A percentile compares a stretch with the other conserved stretches of the same genome.
phyloP scores from a whole-genome alignment of 1,140 invertebrate species.

The Vollenhovia emeryi region DNA sequence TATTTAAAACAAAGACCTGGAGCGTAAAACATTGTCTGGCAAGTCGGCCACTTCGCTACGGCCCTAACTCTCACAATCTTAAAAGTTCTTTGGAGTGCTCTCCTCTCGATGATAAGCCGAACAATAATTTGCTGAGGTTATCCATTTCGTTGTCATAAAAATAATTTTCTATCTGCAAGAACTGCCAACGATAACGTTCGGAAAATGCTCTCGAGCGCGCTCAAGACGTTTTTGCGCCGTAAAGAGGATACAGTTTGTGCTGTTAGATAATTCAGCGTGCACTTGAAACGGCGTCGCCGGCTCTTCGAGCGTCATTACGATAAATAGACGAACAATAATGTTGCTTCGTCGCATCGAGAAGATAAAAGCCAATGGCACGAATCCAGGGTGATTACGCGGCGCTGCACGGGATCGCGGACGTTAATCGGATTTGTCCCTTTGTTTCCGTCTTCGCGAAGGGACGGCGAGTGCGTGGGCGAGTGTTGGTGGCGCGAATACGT shows the following conservation, averaged over 20 bases:
- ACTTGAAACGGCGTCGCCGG: neutral
- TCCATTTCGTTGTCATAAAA: neutral
- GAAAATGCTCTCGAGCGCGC: neutral
- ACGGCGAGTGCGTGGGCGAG: neutral
- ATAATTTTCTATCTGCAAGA: neutral
- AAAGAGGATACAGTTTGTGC: neutral
- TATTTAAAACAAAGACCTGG: too few relatives aligned
- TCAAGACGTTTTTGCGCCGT: neutral
- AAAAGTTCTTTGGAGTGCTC: neutral
- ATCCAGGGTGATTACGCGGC: slow-evolving; percentile 13
- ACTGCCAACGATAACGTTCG: neutral
- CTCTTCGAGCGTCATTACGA: slow-evolving; percentile 15
- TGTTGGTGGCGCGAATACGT: slow-evolving; percentile 19
- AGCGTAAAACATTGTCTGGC: too few relatives aligned
- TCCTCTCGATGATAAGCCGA: neutral
- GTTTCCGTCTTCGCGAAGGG: neutral
- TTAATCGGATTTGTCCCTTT: slow-evolving; percentile 65
- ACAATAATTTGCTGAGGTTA: neutral
- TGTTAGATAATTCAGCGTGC: slow-evolving; percentile 5
- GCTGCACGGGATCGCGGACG: neutral
- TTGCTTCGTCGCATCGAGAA: neutral
- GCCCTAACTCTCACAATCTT: neutral
- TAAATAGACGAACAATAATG: slow-evolving; percentile 18
- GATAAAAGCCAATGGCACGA: slow-evolving; percentile 28
- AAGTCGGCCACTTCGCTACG: too few relatives aligned